A percentile compares a stretch with the other conserved stretches of the same genome.
These are phyloP conservation scores for Empis stercorea DNA, from an alignment of 2,888 invertebrate genomes.

Conservation along the genomic window DNA sequence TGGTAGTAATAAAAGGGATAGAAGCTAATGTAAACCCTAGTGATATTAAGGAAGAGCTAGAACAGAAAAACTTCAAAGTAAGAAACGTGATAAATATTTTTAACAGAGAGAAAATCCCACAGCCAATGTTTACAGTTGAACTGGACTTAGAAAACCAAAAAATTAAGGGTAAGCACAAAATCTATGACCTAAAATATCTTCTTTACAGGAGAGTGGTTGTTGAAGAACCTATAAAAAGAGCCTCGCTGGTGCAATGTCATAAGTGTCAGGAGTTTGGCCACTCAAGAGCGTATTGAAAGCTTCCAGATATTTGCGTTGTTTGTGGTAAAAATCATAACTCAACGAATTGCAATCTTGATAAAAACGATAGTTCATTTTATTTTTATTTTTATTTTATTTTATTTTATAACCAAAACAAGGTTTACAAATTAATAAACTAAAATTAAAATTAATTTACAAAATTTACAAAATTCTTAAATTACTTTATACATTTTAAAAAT, in stretches of 20 bases:
- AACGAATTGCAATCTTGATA: not conserved
- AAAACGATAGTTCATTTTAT: not conserved
- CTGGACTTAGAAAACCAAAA: not conserved
- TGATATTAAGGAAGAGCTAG: not conserved
- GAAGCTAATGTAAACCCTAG: not conserved
- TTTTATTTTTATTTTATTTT: no score
- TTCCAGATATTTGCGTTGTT: not conserved
- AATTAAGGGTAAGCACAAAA: not conserved
- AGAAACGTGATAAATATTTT: not conserved
- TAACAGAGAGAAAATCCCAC: not conserved
- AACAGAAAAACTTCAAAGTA: no score
- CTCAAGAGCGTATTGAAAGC: constrained; percentile 1
- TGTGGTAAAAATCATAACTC: not conserved
- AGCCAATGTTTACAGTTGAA: not conserved
- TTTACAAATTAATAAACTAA: no score
- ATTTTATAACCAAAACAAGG: no score
- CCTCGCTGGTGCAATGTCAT: not conserved
- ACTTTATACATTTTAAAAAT: no score
- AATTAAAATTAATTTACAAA: no score
- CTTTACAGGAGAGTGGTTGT: constrained; percentile 2
- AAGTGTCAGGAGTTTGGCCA: constrained; percentile 6
- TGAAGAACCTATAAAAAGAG: not conserved
- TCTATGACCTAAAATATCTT: constrained; percentile 1
- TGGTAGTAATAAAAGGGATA: not conserved
- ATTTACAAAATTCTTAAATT: no score